Conservation (phyloP, 2,113 vertebrate species). For the Micromys minutus region DNA sequence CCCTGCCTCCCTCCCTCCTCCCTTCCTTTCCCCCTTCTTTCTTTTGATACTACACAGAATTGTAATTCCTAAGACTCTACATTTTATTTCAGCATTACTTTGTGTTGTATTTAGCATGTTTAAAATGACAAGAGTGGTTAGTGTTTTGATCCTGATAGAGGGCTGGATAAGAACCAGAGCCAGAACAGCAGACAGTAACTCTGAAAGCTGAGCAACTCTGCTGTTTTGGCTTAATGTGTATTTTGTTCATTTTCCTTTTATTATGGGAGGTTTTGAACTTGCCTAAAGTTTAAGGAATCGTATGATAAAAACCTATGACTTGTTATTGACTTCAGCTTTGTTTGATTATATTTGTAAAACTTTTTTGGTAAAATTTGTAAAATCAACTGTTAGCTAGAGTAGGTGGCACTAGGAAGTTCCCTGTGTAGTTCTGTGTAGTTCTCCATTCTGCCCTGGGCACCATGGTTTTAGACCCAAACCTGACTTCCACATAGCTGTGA, state of each 20-base stretch:
- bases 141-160: neutral
- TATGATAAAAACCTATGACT: neutral
- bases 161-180: neutral
- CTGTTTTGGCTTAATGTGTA: slow-evolving; percentile 30
- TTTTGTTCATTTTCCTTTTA: neutral
- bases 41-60: slow-evolving; percentile 34
- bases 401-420: neutral
- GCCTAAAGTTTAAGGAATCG: neutral
- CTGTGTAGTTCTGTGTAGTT: neutral
- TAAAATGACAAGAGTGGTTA: neutral
- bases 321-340: slow-evolving; percentile 2
- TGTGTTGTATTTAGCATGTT: neutral
- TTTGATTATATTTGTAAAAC: slow-evolving; percentile 17
- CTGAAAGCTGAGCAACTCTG: slow-evolving; percentile 22
- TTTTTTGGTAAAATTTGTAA: too few species aligned
- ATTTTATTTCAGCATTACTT: slow-evolving; percentile 12
- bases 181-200: neutral
- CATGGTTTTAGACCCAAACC: neutral
- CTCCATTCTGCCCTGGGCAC: neutral
- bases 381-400: neutral
- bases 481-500: slow-evolving; percentile 6
- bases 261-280: slow-evolving; percentile 44
- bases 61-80: slow-evolving; percentile 39
- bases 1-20: neutral
- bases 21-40: neutral